Evolutionary conservation across 2,888 invertebrate genomes (phyloP), one percentile per base, ranked within the genome.

Genomic region (Agonopterix heracliana): DNA sequence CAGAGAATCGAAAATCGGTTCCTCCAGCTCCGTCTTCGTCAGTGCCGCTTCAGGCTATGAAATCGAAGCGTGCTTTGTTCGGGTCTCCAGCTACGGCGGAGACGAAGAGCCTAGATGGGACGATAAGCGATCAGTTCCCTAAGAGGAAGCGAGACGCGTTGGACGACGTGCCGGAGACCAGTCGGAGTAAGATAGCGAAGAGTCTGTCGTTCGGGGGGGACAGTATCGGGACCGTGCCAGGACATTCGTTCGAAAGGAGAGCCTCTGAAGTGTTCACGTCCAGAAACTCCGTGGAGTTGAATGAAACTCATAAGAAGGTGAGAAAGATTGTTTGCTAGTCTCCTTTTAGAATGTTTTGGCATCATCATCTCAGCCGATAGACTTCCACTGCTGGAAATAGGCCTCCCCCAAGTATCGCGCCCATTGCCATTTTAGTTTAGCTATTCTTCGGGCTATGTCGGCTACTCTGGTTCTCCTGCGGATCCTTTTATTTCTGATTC

Each of bases 11-110:
- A 61, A 66, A 81, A 63, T 47, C 76, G 35, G 46, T 74, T 4
- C 71, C 77, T 2, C 46, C 57, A 49, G 49, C 74, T 50, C 50
- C 90, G 58, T 68, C 86, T 64, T 48, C 88, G 54, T 80, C 84
- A 48, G 69, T 90, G 65, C 65, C 90, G 58, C 48, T 84, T 63
- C 67, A 89, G 64, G 63, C 89, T 4, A 89, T 91, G 70, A 91
- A 84, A 56, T 92, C 93, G 0, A 94, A 92, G 61, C 84, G 94
- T 5, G 91, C 91, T 0, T 68, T 94, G 1, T 94, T 94, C 51
- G 80, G 89, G 3, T 92, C 93, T 0, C 92, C 93, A 0, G 82
- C 80, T 1, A 66, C 60, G 4, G 80, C 78, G 0, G 83, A 84
- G 2, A 81, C 86, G 0, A 86, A 86, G 51, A 86, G 84, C 47